phyloP scores from a whole-genome alignment of 2,888 invertebrate species.

The Alloscopus bannaensis region DNA sequence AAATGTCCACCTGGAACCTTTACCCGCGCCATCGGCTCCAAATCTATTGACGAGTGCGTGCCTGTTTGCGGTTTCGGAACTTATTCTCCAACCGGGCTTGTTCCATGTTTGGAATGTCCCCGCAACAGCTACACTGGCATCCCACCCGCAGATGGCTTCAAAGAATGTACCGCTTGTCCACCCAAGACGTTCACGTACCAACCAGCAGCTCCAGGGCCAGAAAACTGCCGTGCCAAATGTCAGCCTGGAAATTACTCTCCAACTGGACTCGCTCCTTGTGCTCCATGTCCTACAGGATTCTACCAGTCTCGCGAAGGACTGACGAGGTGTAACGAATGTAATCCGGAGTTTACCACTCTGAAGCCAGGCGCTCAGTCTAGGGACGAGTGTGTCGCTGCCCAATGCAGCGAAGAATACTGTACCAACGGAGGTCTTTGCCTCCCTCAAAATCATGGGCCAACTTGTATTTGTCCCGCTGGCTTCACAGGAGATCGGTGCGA shows the following conservation, averaged over 20 bases:
- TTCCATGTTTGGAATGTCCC: constrained; percentile 95
- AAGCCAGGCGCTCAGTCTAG: constrained; percentile 86
- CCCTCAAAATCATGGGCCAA: constrained; percentile 84
- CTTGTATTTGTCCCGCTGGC: constrained; percentile 88
- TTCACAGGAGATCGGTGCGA: constrained; percentile 92
- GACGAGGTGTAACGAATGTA: constrained; percentile 91
- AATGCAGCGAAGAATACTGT: constrained; percentile 91
- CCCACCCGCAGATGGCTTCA: constrained; percentile 92
- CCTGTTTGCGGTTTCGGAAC: constrained; percentile 98
- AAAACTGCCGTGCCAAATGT: constrained; percentile 91
- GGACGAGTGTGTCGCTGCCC: constrained; percentile 90
- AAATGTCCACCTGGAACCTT: constrained; percentile 95
- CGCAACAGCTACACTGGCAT: constrained; percentile 92
- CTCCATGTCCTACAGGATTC: constrained; percentile 93
- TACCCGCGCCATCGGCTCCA: constrained; percentile 92
- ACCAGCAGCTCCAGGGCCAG: constrained; percentile 89
- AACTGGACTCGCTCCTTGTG: constrained; percentile 95
- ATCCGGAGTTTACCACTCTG: constrained; percentile 91
- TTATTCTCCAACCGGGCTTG: constrained; percentile 94
- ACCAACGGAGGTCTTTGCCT: constrained; percentile 94
- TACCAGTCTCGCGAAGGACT: constrained; percentile 92
- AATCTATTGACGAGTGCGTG: constrained; percentile 89
- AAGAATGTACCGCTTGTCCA: constrained; percentile 95
- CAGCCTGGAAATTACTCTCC: constrained; percentile 92
- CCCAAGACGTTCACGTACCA: constrained; percentile 92